A percentile compares a stretch with the other conserved stretches of the same genome.
These are phyloP conservation scores for Taurulus bubalis DNA, from an alignment of 2,113 vertebrate species.

Conservation along the genomic window DNA sequence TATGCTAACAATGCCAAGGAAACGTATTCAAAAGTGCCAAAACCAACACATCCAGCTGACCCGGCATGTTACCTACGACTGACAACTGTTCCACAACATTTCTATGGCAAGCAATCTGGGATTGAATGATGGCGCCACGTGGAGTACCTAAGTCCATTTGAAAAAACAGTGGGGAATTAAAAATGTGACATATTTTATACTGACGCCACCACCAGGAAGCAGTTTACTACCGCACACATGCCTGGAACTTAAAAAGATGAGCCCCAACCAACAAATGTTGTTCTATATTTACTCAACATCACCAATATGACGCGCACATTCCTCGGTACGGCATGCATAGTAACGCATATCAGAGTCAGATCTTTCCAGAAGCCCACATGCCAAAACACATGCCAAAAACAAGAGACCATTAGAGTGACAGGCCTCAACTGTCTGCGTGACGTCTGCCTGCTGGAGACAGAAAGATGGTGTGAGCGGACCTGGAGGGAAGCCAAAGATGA, in stretches of 20 bases:
- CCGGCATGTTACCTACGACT: conserved; percentile 45
- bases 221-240: neutral
- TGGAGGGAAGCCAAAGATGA: conserved; percentile 74
- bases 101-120: conserved; percentile 53
- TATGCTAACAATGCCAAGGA: conserved; percentile 49
- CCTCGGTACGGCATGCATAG: conserved; percentile 47
- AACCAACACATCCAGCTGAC: conserved; percentile 57
- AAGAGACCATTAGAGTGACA: conserved; percentile 65
- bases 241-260: neutral
- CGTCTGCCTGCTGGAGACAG: conserved; percentile 66
- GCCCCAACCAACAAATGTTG: conserved; percentile 16
- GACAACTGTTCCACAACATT: conserved; percentile 64
- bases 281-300: conserved; percentile 38
- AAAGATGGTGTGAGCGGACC: conserved; percentile 63
- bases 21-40: conserved; percentile 51
- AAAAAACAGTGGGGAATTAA: conserved; percentile 19
- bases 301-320: conserved; percentile 45
- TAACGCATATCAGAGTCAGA: conserved; percentile 42
- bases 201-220: neutral
- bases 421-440: conserved; percentile 68
- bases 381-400: conserved; percentile 50
- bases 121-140: conserved; percentile 56
- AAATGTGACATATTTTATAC: conserved; percentile 5
- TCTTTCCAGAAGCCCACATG: conserved; percentile 54
- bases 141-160: conserved; percentile 46